phyloP scores from a whole-genome alignment of 23 tunicate genomes.

The Trididemnum clinides region DNA sequence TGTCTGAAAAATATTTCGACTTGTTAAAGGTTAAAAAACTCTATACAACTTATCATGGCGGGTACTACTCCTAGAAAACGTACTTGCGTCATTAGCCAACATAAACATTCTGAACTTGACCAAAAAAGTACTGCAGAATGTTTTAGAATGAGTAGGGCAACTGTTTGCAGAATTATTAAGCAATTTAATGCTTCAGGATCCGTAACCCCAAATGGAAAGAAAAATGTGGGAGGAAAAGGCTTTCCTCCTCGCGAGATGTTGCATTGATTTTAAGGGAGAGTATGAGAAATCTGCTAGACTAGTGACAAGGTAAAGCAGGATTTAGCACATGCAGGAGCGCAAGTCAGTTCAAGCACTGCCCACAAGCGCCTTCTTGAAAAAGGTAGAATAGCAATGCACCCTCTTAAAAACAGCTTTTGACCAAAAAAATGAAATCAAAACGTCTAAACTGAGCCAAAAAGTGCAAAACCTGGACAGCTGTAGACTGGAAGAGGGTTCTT shows the following conservation, averaged over 20 bases:
- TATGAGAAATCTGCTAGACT: not conserved
- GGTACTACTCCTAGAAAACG: no score
- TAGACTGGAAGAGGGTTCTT: not conserved
- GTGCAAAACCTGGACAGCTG: not conserved
- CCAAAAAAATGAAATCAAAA: no score
- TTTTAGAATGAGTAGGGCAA: not conserved
- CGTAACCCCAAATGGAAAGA: not conserved
- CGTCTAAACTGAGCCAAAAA: no score
- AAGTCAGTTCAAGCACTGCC: not conserved
- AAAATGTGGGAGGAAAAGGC: not conserved
- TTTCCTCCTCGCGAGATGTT: no score
- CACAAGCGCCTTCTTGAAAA: not conserved
- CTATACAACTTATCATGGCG: no score
- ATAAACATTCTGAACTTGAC: not conserved
- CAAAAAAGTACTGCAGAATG: not conserved
- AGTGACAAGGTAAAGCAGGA: not conserved
- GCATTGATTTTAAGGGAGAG: not conserved
- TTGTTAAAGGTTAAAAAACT: not conserved
- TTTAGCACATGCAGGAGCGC: not conserved
- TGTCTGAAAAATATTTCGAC: slow-evolving; percentile 7
- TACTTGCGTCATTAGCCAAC: no score
- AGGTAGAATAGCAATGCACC: not conserved
- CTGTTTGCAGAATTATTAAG: not conserved
- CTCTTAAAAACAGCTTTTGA: not conserved
- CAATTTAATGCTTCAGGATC: not conserved